These are phyloP conservation scores for Bombus confusus DNA, from an alignment of 1,140 invertebrate genomes.

Conservation along the genomic window DNA sequence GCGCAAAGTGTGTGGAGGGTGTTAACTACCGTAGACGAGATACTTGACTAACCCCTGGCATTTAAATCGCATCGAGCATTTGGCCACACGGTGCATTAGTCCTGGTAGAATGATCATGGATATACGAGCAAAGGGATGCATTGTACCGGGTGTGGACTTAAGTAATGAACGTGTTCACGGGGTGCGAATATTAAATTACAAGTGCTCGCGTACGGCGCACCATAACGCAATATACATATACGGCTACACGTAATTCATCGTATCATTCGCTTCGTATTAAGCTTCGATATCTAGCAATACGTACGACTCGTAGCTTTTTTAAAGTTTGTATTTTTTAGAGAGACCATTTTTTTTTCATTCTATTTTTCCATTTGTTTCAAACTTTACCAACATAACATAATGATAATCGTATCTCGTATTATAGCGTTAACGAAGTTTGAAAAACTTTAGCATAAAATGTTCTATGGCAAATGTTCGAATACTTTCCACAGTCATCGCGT, in stretches of 20 bases:
- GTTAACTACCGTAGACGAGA: conserved; percentile 74
- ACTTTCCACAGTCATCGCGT: background rate
- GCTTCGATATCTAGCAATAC: background rate
- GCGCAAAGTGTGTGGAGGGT: conserved; percentile 67
- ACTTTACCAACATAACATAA: background rate
- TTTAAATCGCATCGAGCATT: conserved; percentile 80
- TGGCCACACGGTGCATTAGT: conserved; percentile 78
- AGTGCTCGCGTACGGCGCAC: conserved; percentile 39
- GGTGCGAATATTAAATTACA: conserved; percentile 75
- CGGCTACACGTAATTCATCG: background rate
- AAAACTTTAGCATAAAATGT: background rate
- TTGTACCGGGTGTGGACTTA: conserved; percentile 69
- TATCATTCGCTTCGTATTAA: background rate
- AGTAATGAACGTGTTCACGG: conserved; percentile 73
- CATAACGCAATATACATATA: background rate
- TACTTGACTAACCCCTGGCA: conserved; percentile 74
- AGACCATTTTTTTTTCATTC: background rate
- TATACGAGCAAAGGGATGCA: conserved; percentile 60
- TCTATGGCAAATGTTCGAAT: background rate
- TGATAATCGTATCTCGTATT: too few species aligned
- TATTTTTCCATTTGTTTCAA: background rate
- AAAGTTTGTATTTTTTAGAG: background rate
- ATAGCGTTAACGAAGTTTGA: too few species aligned
- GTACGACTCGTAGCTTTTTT: background rate
- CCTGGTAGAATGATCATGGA: conserved; percentile 77